phyloP scores from a whole-genome alignment of 2,113 vertebrate genomes.

The Phocoena phocoena region DNA sequence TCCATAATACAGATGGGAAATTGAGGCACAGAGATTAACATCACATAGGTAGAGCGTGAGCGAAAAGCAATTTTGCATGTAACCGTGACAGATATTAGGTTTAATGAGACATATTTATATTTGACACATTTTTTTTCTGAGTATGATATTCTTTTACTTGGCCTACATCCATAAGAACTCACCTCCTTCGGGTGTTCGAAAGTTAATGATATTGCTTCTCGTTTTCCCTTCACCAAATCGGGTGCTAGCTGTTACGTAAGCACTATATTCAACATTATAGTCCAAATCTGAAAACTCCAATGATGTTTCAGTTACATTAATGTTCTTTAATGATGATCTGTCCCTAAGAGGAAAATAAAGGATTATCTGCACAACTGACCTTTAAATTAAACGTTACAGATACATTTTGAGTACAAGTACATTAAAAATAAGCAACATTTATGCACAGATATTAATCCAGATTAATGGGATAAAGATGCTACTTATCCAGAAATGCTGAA shows the following conservation, averaged over 20 bases:
- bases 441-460: background rate
- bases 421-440: background rate
- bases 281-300: constrained; percentile 89
- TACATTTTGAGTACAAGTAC: background rate
- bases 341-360: constrained; percentile 79
- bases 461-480: background rate
- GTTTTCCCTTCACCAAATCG: constrained; percentile 92
- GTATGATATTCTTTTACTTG: background rate
- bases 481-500: background rate
- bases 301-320: constrained; percentile 84
- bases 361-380: background rate
- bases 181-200: constrained; percentile 93
- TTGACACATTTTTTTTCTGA: background rate
- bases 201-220: constrained; percentile 87
- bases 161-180: constrained; percentile 33
- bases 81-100: background rate
- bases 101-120: background rate
- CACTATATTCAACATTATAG: constrained; percentile 88
- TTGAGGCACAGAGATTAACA: background rate
- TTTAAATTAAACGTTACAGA: constrained; percentile 21
- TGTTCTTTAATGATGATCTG: constrained; percentile 84
- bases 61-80: background rate
- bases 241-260: constrained; percentile 93
- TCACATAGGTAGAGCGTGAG: background rate
- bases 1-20: background rate